A percentile compares a stretch with the other conserved stretches of the same genome.
phyloP scores from a whole-genome alignment of 2,888 invertebrate genomes.

The Macaria notata region DNA sequence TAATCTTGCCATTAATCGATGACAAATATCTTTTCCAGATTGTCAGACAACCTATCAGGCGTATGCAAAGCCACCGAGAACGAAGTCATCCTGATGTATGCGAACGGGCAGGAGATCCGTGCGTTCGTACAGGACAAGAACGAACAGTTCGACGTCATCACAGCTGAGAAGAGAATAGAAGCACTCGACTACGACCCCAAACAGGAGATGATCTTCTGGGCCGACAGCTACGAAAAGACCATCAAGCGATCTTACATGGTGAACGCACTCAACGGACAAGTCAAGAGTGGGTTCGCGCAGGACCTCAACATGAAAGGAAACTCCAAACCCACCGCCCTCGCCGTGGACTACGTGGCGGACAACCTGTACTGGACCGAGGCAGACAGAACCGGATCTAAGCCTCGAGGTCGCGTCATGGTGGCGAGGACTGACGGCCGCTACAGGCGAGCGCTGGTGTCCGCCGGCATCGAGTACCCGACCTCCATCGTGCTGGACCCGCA shows the following conservation, averaged over 20 bases:
- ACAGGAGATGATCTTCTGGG: constrained; percentile 96
- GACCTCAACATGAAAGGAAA: constrained; percentile 92
- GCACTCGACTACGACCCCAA: constrained; percentile 95
- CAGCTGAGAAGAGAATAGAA: constrained; percentile 93
- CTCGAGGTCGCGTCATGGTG: constrained; percentile 92
- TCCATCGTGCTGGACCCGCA: constrained; percentile 94
- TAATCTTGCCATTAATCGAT: too few species aligned
- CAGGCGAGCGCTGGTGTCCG: constrained; percentile 88
- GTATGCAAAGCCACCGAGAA: constrained; percentile 89
- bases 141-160: constrained; percentile 89
- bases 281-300: constrained; percentile 92
- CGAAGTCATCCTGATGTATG: constrained; percentile 86
- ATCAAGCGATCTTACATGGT: constrained; percentile 96
- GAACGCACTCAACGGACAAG: constrained; percentile 88
- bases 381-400: constrained; percentile 88
- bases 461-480: constrained; percentile 92
- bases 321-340: constrained; percentile 93
- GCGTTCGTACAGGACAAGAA: constrained; percentile 85
- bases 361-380: constrained; percentile 97
- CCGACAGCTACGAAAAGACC: constrained; percentile 94
- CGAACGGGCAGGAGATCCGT: constrained; percentile 94
- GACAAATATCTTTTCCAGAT: constrained; percentile 46
- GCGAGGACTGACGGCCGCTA: constrained; percentile 95
- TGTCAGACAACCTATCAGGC: constrained; percentile 89
- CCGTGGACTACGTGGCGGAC: constrained; percentile 96